These are phyloP conservation scores for Pachyuromys duprasi DNA, from an alignment of 2,797 vertebrate genomes.

Conservation along the genomic window DNA sequence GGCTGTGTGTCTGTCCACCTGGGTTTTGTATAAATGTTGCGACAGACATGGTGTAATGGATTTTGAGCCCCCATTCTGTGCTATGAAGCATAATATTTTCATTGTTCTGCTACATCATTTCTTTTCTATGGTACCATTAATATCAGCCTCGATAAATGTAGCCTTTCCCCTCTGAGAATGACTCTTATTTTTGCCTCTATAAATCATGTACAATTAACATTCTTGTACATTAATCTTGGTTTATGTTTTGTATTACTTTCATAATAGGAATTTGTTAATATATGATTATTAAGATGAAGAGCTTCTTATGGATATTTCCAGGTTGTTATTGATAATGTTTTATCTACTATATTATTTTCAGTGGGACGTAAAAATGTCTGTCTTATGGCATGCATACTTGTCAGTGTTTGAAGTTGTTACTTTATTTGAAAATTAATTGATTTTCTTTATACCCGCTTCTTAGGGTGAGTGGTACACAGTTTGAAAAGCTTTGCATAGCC, in stretches of 20 bases:
- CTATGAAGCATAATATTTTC: constrained; percentile 10
- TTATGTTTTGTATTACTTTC: constrained; percentile 44
- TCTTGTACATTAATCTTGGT: constrained; percentile 43
- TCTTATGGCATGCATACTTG: neutral
- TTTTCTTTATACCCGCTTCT: constrained; percentile 2
- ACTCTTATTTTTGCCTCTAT: constrained; percentile 34
- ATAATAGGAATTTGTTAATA: constrained; percentile 17
- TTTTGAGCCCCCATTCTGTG: neutral
- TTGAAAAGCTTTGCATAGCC: neutral
- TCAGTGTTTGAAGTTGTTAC: neutral
- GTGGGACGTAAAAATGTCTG: neutral
- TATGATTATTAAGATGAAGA: neutral
- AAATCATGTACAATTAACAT: constrained; percentile 61
- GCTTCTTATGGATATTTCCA: neutral
- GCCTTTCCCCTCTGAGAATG: neutral
- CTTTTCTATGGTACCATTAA: neutral
- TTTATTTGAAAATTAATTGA: constrained; percentile 57
- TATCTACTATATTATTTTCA: neutral
- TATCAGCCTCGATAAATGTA: constrained; percentile 50
- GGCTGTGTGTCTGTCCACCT: neutral
- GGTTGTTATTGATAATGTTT: neutral
- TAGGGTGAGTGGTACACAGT: neutral
- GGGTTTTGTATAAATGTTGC: neutral
- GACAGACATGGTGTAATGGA: neutral
- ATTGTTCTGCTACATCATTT: neutral